Evolutionary conservation across 1,140 invertebrate species (phyloP).

Genomic region (Anastrepha obliqua): DNA sequence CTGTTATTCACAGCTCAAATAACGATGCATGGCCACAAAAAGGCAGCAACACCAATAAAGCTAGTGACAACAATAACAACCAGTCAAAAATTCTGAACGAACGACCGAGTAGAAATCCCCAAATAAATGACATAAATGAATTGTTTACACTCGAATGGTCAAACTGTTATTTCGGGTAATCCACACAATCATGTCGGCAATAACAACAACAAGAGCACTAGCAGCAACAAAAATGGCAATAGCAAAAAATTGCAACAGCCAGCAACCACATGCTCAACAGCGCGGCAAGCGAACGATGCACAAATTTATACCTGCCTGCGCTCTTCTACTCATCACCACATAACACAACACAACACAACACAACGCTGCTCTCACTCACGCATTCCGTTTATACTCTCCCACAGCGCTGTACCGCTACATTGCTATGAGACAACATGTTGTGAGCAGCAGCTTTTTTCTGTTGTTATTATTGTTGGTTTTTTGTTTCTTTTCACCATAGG

Average conservation of each 20-base stretch:
- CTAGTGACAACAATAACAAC: neutral
- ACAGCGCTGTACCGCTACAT: neutral
- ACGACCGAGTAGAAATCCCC: constrained; percentile 35
- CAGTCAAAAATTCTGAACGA: neutral
- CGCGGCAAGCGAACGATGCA: neutral
- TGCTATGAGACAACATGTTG: neutral
- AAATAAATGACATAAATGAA: constrained; percentile 55
- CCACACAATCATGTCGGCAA: constrained; percentile 47
- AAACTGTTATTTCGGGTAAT: constrained; percentile 54
- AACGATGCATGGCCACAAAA: constrained; percentile 4
- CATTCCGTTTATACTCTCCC: neutral
- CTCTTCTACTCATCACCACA: neutral
- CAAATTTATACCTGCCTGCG: neutral
- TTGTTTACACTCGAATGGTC: constrained; percentile 56
- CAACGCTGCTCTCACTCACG: neutral
- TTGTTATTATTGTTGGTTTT: neutral
- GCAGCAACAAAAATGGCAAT: neutral
- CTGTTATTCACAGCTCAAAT: constrained; percentile 51
- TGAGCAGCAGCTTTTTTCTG: neutral
- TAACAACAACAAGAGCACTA: neutral
- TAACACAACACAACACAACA: neutral
- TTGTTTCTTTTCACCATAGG: neutral
- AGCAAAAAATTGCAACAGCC: constrained; percentile 3
- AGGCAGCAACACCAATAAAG: neutral
- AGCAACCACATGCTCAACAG: neutral